Evolutionary conservation across 2,113 vertebrate genomes (phyloP), one percentile per base, ranked within the genome.

Genomic region (Lichenostomus cassidix): DNA sequence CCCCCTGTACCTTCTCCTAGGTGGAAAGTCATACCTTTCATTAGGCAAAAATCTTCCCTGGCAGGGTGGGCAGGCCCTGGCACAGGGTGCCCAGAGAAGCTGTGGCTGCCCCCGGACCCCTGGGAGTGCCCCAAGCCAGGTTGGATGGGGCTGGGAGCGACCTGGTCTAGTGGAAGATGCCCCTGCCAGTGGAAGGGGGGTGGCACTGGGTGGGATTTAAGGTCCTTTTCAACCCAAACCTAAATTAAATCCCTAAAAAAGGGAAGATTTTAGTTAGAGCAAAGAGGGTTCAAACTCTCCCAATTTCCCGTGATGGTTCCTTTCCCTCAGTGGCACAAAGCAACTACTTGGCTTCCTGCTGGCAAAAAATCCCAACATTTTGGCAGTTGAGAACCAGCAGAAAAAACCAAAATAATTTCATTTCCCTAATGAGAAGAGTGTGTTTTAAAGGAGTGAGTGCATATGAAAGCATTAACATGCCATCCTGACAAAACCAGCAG

Each of bases 91-190:
- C 28, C 69, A 46, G 53, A 46, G 44, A 0, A 89, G 37, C 60
- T 52, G 37, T 14, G 37, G 60, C 39, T 89, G 55, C 25, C 18
- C 25, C 41, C 50, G 42, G 52, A 42, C 37, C 25, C 21, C 63
- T 69, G 63, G 35, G 0, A 35, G 29, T 62, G 47, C 1, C 14
- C 21, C 31, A 49, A 5, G 25, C 31, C 22, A 23, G 47, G 18
- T 0, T 69, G 55, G 41, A 42, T 0, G 0, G 41, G n/a, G 18
- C n/a, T n/a, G n/a, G 29, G 63, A 69, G 25, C 41, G 16, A 1
- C 18, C 41, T 69, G 56, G 49, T 4, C 1, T 6, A 17, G 31
- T 37, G 79, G 35, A 16, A 56, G 18, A 17, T 69, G 41, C 47
- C 14, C 25, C n/a, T 62, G 25, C 33, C 60, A 41, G 13, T 35